Evolutionary conservation across 1,140 invertebrate species (phyloP), one percentile per base, ranked within the genome.

Genomic region (Aphidius ervi): DNA sequence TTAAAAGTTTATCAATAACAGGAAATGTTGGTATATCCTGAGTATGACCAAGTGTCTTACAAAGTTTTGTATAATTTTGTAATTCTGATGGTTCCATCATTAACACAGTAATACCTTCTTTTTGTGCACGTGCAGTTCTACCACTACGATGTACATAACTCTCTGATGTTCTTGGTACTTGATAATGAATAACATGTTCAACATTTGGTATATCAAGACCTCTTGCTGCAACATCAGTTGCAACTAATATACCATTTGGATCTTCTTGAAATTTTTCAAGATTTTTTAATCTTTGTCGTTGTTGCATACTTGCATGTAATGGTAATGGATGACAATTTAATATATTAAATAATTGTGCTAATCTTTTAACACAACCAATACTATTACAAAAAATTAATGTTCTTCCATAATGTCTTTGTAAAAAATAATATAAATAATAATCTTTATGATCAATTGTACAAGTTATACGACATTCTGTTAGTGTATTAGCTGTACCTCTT

Each of bases 321-420:
- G 94, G 87, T 52, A 96, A 78, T 4, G 95, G 90, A 54, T 85
- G 81, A 71, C 88, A 89, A 56, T 90, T 81, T 4, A 99, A 82
- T 60, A 94, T 76, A 0, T 81, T 84, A 45, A 99, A 88, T 20
- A 99, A 75, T 58, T 90, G 91, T 0, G 89, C 84, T 47, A 99
- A 81, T 61, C 93, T 82, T 75, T 85, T 88, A 0, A 98, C 92
- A 78, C 94, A 95, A 58, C 94, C 92, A 61, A 98, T 97, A 56
- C 94, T 97, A 80, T 99, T 99, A 69, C 93, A 95, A 81, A 99
- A 99, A n/a, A 99, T 87, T 41, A 99, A 84, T 4, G 94, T 98
- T 60, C 94, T 80, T 0, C 95, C 97, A 1, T 86, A 85, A 80
- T 98, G 88, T 53, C 85, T 83, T 64, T 88, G 84, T 10, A 98